Base-by-base conservation (phyloP, 2,888 invertebrate genomes). In the Hanleya hanleyi region DNA sequence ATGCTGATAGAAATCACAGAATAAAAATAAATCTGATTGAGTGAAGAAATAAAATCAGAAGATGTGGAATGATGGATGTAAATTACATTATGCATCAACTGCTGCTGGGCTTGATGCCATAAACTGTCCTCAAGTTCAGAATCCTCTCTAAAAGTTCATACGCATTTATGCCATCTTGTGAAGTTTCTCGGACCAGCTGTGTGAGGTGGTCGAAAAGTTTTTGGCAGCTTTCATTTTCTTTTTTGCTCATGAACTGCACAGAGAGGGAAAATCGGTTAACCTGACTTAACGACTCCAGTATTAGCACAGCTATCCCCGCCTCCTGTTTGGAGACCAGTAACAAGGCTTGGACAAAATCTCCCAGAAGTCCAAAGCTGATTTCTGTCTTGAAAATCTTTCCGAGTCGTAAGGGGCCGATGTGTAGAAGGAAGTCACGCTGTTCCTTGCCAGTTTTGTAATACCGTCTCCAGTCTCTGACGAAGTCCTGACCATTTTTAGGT, bases 321-420 rank as follows among this genome's bases (percentile, higher is more conserved):
- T 90, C 89, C 12, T 82, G 73, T 22, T 86, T 84, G 65, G 84
- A 82, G 18, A 79, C 71, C 41, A 73, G 67, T 22, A 81, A 81
- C 12, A 91, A 75, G 57, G 89, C 87, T 71, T 85, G 84, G 4
- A 91, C 75, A 50, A 91, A 87, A 70, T 91, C 91, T 15, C 91
- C 91, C n/a, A 91, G 82, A 9, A 91, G 83, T 29, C 90, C 91
- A 61, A 90, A 90, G 36, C 90, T 90, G 57, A 91, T 90, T 79
- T 91, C 90, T 2, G 85, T 80, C 71, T 86, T 87, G 73, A 91
- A 90, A 6, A 87, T 76, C 71, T 79, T 29, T 73, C 80, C 72
- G n/a, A 87, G 69, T 62, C 78, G 77, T 65, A 76, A 65, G 50
- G 80, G 77, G 37, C 86, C 85, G 78, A 84, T 71, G 22, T 75